Evolutionary conservation across 2,113 vertebrate genomes (phyloP).

Genomic region (Proterorhinus semilunaris): DNA sequence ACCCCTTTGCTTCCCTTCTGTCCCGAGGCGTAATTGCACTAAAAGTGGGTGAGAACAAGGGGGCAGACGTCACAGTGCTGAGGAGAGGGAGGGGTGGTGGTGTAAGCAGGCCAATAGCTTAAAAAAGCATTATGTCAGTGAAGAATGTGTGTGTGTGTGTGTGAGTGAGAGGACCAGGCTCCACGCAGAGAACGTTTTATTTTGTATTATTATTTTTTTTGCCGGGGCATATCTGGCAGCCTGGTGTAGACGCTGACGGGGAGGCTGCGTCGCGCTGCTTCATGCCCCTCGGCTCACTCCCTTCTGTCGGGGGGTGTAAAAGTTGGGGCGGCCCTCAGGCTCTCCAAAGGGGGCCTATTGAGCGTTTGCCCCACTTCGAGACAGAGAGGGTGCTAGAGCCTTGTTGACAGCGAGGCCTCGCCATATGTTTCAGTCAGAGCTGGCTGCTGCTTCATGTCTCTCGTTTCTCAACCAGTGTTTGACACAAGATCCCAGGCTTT

Average conservation of each 20-base stretch:
- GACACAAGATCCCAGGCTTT: neutral
- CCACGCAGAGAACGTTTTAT: constrained; percentile 56
- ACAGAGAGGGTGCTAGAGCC: constrained; percentile 44
- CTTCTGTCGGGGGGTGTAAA: constrained; percentile 61
- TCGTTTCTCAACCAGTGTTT: neutral
- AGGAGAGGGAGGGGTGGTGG: neutral
- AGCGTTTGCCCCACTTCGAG: constrained; percentile 72
- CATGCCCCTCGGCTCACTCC: constrained; percentile 65
- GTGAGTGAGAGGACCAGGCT: constrained; percentile 60
- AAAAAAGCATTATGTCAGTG: constrained; percentile 75
- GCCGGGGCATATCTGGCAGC: constrained; percentile 55
- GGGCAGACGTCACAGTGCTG: neutral
- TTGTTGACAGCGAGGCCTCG: constrained; percentile 65
- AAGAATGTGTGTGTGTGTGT: constrained; percentile 66
- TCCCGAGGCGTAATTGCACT: constrained; percentile 59
- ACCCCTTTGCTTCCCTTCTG: constrained; percentile 52
- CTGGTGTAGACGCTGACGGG: constrained; percentile 37
- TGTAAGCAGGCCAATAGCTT: constrained; percentile 64
- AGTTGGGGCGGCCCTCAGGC: constrained; percentile 45
- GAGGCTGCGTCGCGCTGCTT: constrained; percentile 56
- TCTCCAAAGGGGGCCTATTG: constrained; percentile 64
- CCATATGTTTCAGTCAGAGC: constrained; percentile 43
- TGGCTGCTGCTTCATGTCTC: neutral
- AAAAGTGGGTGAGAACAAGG: neutral
- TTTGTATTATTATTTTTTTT: too few species aligned